phyloP scores from a whole-genome alignment of 2,113 vertebrate species.

The Prochilodus magdalenae region DNA sequence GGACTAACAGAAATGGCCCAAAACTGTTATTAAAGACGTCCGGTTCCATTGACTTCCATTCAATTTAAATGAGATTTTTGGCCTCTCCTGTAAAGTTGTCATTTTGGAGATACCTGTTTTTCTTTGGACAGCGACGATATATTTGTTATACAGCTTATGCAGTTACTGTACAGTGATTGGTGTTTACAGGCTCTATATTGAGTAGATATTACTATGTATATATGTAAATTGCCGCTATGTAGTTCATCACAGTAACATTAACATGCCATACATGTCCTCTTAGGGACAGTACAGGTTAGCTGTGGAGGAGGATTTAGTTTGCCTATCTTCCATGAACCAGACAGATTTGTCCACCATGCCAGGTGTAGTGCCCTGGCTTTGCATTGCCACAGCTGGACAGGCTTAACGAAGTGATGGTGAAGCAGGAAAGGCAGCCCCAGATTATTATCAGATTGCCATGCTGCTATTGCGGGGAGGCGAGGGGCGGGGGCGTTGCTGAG shows the following conservation, averaged over 20 bases:
- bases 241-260: background rate
- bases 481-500: too few species aligned
- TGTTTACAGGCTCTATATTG: too few species aligned
- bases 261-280: background rate
- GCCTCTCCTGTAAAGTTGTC: too few species aligned
- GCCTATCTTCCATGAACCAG: background rate
- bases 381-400: conserved; percentile 33
- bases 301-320: conserved; percentile 31
- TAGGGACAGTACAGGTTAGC: background rate
- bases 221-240: too few species aligned
- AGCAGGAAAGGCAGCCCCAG: conserved; percentile 20
- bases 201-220: too few species aligned
- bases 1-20: too few species aligned
- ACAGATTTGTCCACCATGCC: background rate
- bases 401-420: conserved; percentile 3
- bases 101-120: too few species aligned
- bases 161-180: background rate
- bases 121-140: too few species aligned
- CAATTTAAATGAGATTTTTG: too few species aligned
- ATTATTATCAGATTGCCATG: conserved; percentile 35
- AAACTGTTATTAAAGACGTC: too few species aligned
- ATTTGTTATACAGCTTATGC: too few species aligned
- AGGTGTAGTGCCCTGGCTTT: conserved; percentile 12
- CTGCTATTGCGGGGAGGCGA: conserved; percentile 25
- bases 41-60: too few species aligned